Evolutionary conservation across 2,888 invertebrate genomes (phyloP).

Genomic region (Pseudococcus jackbeardsleyi): DNA sequence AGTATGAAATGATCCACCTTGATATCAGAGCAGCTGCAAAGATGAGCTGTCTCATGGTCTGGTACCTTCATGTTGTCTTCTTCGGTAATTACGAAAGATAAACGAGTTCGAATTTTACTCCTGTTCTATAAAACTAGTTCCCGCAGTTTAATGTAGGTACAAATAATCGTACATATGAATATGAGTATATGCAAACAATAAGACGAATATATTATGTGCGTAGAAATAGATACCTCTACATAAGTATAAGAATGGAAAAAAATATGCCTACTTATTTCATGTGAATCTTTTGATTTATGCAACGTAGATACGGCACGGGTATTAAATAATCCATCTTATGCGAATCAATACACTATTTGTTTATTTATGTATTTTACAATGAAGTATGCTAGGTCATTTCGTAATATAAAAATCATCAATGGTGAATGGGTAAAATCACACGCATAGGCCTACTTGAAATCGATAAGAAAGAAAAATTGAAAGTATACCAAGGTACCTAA

Average conservation of each 20-base stretch:
- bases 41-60: background rate
- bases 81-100: background rate
- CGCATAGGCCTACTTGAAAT: background rate
- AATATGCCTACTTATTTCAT: constrained; percentile 6
- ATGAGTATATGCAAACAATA: constrained; percentile 8
- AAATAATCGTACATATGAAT: background rate
- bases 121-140: constrained; percentile 31
- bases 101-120: background rate
- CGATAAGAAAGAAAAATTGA: background rate
- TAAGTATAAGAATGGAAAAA: background rate
- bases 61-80: no score
- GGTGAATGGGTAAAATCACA: background rate
- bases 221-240: background rate
- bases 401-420: background rate
- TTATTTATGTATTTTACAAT: constrained; percentile 2
- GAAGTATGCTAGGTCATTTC: constrained; percentile 30
- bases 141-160: background rate
- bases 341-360: background rate
- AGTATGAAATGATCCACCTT: background rate
- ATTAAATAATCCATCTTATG: constrained; percentile 26
- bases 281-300: constrained; percentile 35
- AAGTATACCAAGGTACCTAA: no score
- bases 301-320: background rate
- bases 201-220: background rate
- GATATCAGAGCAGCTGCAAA: background rate